phyloP scores from a whole-genome alignment of 2,113 vertebrate species.

The Xenotilapia longispinis region DNA sequence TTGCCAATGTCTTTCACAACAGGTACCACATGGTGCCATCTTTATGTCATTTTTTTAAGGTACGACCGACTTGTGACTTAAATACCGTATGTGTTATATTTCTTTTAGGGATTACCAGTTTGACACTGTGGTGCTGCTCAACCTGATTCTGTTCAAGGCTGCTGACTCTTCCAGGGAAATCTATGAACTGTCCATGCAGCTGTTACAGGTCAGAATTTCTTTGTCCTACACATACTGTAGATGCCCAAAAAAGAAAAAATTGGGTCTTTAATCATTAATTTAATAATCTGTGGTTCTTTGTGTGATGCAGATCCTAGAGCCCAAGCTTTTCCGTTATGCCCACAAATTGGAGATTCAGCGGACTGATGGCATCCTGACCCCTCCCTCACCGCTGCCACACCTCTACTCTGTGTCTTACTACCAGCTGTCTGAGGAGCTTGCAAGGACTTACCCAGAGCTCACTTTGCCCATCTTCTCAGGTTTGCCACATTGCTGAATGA shows the following conservation, averaged over 20 bases:
- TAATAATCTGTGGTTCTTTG: neutral
- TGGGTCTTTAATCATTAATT: neutral
- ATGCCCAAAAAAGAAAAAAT: neutral
- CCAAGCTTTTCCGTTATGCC: conserved; percentile 97
- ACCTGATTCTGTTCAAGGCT: conserved; percentile 97
- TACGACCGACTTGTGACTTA: neutral
- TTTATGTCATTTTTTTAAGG: neutral
- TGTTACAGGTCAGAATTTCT: conserved; percentile 81
- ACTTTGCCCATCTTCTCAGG: conserved; percentile 97
- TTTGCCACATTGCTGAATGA: conserved; percentile 35
- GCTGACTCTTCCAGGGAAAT: conserved; percentile 94
- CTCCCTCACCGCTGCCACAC: conserved; percentile 88
- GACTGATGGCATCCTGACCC: conserved; percentile 85
- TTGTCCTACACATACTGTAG: neutral
- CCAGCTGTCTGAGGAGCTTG: conserved; percentile 94
- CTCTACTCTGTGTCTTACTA: conserved; percentile 96
- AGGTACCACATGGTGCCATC: conserved; percentile 65
- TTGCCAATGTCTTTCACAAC: conserved; percentile 96
- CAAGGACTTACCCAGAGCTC: conserved; percentile 92
- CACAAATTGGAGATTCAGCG: conserved; percentile 96
- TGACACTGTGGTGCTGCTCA: conserved; percentile 97
- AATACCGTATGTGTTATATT: neutral
- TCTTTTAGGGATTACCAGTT: conserved; percentile 92
- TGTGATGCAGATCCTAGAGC: conserved; percentile 85
- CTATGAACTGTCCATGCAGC: conserved; percentile 98